Base-by-base conservation (phyloP, 2,797 vertebrate genomes). In the Cuculus canorus region DNA sequence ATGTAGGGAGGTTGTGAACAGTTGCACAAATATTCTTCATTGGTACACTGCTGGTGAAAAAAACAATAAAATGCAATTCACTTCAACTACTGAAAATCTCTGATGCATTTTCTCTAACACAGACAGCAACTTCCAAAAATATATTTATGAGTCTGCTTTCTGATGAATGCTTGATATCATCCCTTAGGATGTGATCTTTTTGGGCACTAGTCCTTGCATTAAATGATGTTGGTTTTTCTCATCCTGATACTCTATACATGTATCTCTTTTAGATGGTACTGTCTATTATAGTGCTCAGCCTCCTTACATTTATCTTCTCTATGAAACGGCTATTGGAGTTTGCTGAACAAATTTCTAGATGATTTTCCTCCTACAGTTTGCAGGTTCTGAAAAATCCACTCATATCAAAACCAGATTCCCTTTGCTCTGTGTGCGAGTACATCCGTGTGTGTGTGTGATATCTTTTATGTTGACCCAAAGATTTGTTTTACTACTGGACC, bases 101-200 rank as follows among this genome's bases (percentile, higher is more conserved):
- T 77, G 88, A 84, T 91, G 56, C 37, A 18, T 91, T 93, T 96
- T 92, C 48, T 86, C 63, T 82, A 91, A 85, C 71, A 39, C 19
- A 94, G 94, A 88, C 82, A 91, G 77, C 88, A 90, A 82, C 91
- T 93, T 94, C 82, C 43, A 37, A 87, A 95, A 94, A 91, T 95
- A 91, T 95, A 95, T 93, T 95, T 92, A 93, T 71, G 73, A 91
- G 66, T 69, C 73, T 92, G 19, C 56, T 93, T 95, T 90, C 81
- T 94, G 92, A 95, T 80, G 72, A 82, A 84, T 93, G 73, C 95
- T 96, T 92, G 78, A 84, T 95, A 92, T 86, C 81, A 90, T 94
- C 82, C 85, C 77, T 88, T 94, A 93, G 93, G 88, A 90, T 90
- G 90, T 95, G 86, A 97, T 96, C 91, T 97, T 91, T 96, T 94